Base-by-base conservation (phyloP, 35 echinoderm and acorn worm genomes). In the Eucidaris tribuloides region DNA sequence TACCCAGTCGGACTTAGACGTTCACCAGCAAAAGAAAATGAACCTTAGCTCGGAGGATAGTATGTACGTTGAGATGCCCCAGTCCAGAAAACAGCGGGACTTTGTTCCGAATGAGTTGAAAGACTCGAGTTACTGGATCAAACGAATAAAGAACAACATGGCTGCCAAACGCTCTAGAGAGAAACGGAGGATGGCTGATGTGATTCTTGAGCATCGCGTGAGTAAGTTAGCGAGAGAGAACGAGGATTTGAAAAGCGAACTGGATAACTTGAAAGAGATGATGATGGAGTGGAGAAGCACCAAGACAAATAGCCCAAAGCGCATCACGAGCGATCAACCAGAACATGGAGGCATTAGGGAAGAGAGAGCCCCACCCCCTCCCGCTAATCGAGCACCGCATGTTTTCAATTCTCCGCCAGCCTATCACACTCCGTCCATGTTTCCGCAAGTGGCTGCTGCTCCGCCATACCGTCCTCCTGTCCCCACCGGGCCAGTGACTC, bases 101-200 rank as follows among this genome's bases (percentile, higher is more conserved):
- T 99, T 99, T 49, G 87, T 93, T 22, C 87, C 91, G 14, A 87
- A 99, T 4, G 55, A 79, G 33, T 50, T 52, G 25, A 99, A 99
- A 36, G 90, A 99, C 65, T 38, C 23, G 35, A 77, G 7, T 28
- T 99, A 99, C 58, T 99, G 96, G 96, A 62, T 84, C n/a, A 93
- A 93, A 39, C 65, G 96, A 7, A 84, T 83, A 42, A 99, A 93
- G 49, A 99, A 99, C 58, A 99, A 99, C 80, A 78, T 93, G 30
- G 87, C 96, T 25, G 96, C 96, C 46, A 93, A 93, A 48, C 82
- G 91, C 79, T 99, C 96, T 3, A 29, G 96, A 27, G 90, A 93
- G 54, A 99, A 99, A 80, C 82, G 96, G 11, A 82, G 96, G 2
- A 34, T 90, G 7, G 89, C 84, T 37, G 96, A 99, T 76, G 71